Evolutionary conservation across 2,113 vertebrate species (phyloP), one percentile per base, ranked within the genome.

Genomic region (Hippotragus niger): DNA sequence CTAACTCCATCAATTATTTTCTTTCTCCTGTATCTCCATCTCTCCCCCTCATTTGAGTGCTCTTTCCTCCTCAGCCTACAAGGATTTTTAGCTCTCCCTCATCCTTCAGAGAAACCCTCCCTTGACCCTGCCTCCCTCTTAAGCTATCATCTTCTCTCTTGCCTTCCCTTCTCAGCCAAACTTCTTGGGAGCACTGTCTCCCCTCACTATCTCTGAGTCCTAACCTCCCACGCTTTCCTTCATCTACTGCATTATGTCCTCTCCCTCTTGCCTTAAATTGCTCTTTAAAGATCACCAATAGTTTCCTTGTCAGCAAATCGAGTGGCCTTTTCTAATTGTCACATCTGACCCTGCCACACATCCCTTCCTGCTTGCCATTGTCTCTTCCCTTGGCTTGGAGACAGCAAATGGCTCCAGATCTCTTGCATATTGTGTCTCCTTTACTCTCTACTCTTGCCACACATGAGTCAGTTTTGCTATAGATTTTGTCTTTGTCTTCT

Each of bases 1-100:
- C 55, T 50, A 97, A 78, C 55, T 86, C 91, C 83, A 97, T 97
- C 90, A 98, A 96, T 98, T 97, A 97, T 91, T 31, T 21, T 80
- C 81, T 94, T 91, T 92, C 78, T 93, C 87, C 76, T 58, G 31
- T 97, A 85, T 92, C 60, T 90, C 50, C 36, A 71, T 64, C 33
- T 83, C 96, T 71, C 74, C 64, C 50, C 53, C 52, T 94, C 64
- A 52, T 95, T 83, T 7, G 5, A 93, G 86, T 88, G 55, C 43
- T 96, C 23, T 96, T 97, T 96, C 94, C 83, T 97, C 50, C 62
- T 84, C 45, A 74, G 71, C 88, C 74, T 92, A 80, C 55, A 50
- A 96, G 36, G 74, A 91, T 92, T 96, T 95, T 62, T 60, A 93
- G 47, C 43, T 92, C 91, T 92, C 27, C 36, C n/a, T 62, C 36